Evolutionary conservation across 2,888 invertebrate species (phyloP), one percentile per base, ranked within the genome.

Genomic region (Griposia aprilina): DNA sequence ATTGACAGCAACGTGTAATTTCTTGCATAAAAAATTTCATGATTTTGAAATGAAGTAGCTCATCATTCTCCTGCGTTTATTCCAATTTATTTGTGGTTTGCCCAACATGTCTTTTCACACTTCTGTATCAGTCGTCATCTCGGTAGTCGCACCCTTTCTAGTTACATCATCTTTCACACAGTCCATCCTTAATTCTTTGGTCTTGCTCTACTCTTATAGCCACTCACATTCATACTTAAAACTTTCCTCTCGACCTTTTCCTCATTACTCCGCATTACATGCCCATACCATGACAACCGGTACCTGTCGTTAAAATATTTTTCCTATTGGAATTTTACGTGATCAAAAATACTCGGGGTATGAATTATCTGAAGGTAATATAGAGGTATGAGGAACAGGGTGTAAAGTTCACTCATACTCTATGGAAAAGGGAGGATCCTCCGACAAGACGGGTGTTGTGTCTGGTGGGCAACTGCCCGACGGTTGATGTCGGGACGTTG

Each of bases 1-100:
- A 77, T 82, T 67, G 50, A 26, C 36, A 52, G 45, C 45, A 26
- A 1, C 15, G 3, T 72, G 57, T 57, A 13, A 62, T 75, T 70
- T 30, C 23, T 13, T 5, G 17, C 30, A 20, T 20, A n/a, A 13
- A 11, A 8, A 26, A 13, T 26, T 7, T 66, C 6, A 66, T 45
- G 65, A 45, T 17, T n/a, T n/a, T 6, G 0, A 67, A 48, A 67
- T 48, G 20, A 20, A 17, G 13, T 66, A 20, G 0, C 11, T 20
- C 10, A 45, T n/a, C 8, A 45, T 45, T 26, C 6, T 17, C 23
- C 17, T 66, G 20, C 2, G 30, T 0, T 30, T 20, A 20, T 17
- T 17, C 26, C 17, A 45, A 65, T 15, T n/a, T 65, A 65, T 41
- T 41, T 13, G 7, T 0, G 20, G 13, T 63, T 20, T 11, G 13